Percentiles rank a stretch among this genome's conserved stretches.
These are phyloP conservation scores for Pterocles orientalis DNA, from an alignment of 2,113 vertebrate genomes.

Conservation along the genomic window DNA sequence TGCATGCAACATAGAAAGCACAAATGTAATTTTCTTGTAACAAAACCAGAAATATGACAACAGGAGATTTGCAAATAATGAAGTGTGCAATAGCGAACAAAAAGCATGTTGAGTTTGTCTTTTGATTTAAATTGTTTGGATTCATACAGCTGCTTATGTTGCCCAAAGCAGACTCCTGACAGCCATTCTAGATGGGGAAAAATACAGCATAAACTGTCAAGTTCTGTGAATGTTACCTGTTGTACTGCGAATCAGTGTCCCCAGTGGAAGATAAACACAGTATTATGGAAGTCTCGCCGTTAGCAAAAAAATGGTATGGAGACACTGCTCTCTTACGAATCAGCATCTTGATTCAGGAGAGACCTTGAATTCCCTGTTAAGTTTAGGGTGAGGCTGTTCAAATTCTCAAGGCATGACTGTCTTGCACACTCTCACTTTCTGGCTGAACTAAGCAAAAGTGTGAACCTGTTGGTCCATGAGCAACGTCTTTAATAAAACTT, in stretches of 20 bases:
- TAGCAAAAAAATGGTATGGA: not conserved
- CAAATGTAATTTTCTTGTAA: not conserved
- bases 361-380: not conserved
- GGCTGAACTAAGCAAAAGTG: not conserved
- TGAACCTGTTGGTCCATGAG: not conserved
- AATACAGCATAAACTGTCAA: not conserved
- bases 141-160: not conserved
- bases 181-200: not conserved
- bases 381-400: not conserved
- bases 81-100: not conserved
- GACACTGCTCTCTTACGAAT: not conserved
- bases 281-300: not conserved
- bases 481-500: not conserved
- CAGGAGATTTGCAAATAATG: not conserved
- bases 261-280: constrained; percentile 12
- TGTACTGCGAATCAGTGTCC: not conserved
- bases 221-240: not conserved
- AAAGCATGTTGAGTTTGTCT: not conserved
- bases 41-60: not conserved
- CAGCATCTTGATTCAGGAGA: not conserved
- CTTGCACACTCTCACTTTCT: not conserved
- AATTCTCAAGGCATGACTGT: not conserved
- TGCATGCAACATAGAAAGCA: not conserved
- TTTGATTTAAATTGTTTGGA: constrained; percentile 8
- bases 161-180: constrained; percentile 9